Evolutionary conservation across 2,797 vertebrate species (phyloP).

Genomic region (Tinamus major): DNA sequence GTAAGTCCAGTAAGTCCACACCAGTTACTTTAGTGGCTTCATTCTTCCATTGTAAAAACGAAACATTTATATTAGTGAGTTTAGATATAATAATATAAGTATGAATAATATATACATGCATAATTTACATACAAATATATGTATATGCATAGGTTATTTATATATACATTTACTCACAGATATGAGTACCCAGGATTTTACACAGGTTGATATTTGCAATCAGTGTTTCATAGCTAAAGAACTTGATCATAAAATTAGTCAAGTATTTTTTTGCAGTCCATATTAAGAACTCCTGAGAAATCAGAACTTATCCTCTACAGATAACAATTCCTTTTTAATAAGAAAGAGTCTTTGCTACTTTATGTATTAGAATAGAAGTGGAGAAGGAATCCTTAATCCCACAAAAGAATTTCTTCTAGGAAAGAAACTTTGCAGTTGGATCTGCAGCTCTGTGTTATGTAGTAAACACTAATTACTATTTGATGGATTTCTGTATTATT

Average conservation of each 20-base stretch:
- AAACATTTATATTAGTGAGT: background rate
- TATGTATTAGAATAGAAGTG: background rate
- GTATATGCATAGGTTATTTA: background rate
- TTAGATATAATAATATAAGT: background rate
- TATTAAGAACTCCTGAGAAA: background rate
- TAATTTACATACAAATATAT: background rate
- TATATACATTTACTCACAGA: background rate
- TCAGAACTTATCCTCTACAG: background rate
- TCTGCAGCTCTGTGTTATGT: background rate
- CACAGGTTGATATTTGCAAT: background rate
- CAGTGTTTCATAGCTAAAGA: background rate
- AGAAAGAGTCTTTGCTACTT: background rate
- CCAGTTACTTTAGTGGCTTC: background rate
- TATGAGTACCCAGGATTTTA: background rate
- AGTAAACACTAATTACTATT: background rate
- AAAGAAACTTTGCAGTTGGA: background rate
- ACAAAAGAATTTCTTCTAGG: background rate
- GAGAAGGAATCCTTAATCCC: background rate
- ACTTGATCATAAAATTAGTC: background rate
- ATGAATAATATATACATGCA: background rate
- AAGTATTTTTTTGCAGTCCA: background rate
- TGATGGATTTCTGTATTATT: background rate
- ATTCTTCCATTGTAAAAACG: background rate
- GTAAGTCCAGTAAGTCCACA: background rate
- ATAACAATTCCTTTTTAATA: background rate